Conservation (phyloP, 2,113 vertebrate species). For the Salvelinus fontinalis region DNA sequence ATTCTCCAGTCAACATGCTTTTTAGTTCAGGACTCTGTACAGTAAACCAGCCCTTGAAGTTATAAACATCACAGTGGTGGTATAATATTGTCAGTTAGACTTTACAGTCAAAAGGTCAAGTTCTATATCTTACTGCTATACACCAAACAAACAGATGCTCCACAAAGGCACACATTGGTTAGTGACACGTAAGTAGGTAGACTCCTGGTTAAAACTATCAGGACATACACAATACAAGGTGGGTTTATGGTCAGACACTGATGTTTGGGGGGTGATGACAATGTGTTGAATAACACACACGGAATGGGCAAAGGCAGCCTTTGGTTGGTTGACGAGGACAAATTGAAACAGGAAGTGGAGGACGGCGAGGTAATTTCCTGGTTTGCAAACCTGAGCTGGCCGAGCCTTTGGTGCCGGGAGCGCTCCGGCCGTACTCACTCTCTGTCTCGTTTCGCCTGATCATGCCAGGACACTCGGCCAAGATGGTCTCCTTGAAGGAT, state of each 20-base stretch:
- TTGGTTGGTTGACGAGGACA: neutral
- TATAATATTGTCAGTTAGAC: too few species aligned
- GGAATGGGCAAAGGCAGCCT: too few species aligned
- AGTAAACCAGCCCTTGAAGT: too few species aligned
- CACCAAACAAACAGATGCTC: too few species aligned
- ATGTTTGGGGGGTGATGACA: neutral
- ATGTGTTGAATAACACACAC: too few species aligned
- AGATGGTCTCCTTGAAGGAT: conserved; percentile 98
- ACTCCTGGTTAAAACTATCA: neutral
- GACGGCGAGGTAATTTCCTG: conserved; percentile 1
- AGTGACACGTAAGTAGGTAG: too few species aligned
- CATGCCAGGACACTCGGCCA: conserved; percentile 99
- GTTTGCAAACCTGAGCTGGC: conserved; percentile 64
- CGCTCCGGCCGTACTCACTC: conserved; percentile 84
- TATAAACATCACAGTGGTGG: too few species aligned
- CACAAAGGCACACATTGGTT: neutral
- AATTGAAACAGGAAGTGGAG: neutral
- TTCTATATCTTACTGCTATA: too few species aligned
- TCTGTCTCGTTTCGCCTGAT: conserved; percentile 99
- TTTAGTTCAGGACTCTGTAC: too few species aligned
- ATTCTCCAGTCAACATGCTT: too few species aligned
- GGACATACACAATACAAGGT: neutral
- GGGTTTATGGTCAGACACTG: neutral
- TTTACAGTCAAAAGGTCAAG: too few species aligned
- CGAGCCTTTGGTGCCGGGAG: conserved; percentile 52